Evolutionary conservation across 2,113 vertebrate genomes (phyloP).

Genomic region (Chaetorhynchus papuensis): DNA sequence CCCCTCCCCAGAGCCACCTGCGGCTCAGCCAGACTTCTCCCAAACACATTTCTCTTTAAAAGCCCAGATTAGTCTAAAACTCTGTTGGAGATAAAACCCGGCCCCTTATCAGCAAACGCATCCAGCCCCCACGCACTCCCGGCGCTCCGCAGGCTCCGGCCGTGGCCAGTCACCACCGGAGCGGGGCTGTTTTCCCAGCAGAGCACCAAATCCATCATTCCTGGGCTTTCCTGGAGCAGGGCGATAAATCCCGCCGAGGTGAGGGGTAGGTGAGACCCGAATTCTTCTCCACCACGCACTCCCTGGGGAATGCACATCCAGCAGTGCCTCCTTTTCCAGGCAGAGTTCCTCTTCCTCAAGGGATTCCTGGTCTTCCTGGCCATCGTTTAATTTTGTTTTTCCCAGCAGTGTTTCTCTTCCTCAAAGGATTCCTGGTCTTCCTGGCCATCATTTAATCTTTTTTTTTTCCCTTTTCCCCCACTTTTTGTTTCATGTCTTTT

Average conservation of each 20-base stretch:
- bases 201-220: slow-evolving; percentile 25
- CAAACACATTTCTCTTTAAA: slow-evolving; percentile 48
- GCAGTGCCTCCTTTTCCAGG: neutral
- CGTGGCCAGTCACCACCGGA: neutral
- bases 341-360: neutral
- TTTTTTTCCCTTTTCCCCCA: accelerated
- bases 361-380: neutral
- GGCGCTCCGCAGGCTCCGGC: neutral
- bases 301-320: neutral
- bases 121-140: slow-evolving; percentile 15
- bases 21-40: neutral
- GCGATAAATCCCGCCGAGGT: neutral
- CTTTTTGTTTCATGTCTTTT: accelerated
- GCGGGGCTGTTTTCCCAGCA: neutral
- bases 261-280: neutral
- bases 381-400: neutral
- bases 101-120: slow-evolving; percentile 2
- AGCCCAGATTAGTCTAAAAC: slow-evolving; percentile 40
- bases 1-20: neutral
- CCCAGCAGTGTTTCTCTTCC: neutral
- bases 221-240: neutral
- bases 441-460: neutral
- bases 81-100: neutral
- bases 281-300: neutral
- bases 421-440: neutral